Percentiles rank a stretch among this genome's conserved stretches.
phyloP scores from a whole-genome alignment of 2,113 vertebrate genomes.

The Lophotis ruficrista region DNA sequence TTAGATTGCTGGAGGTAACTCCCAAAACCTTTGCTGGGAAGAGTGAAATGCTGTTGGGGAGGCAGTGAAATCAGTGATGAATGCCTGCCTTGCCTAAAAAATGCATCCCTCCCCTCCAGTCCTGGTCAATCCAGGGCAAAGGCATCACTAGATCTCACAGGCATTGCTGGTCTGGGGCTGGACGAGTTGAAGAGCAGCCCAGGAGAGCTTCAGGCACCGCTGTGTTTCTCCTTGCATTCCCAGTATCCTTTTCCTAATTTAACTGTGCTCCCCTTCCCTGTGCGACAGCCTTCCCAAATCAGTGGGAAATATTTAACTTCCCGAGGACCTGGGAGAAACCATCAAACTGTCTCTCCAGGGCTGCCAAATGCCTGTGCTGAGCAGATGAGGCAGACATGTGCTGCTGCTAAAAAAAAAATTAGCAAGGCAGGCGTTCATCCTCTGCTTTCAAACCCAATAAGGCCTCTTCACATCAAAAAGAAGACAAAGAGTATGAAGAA shows the following conservation, averaged over 20 bases:
- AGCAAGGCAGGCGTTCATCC: background rate
- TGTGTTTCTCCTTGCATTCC: background rate
- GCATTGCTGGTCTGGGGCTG: fast-evolving
- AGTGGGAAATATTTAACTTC: background rate
- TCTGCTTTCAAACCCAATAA: background rate
- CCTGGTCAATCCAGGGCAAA: background rate
- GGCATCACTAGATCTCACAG: background rate
- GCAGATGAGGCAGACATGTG: background rate
- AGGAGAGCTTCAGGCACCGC: background rate
- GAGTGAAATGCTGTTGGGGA: background rate
- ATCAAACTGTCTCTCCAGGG: background rate
- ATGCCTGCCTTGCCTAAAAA: background rate
- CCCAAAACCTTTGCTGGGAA: background rate
- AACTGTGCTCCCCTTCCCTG: background rate
- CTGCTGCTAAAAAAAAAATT: background rate
- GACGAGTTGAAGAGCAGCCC: background rate
- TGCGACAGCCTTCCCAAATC: background rate
- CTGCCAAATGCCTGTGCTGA: background rate
- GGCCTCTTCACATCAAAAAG: background rate
- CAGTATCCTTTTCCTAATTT: background rate
- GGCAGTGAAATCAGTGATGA: background rate
- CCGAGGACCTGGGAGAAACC: background rate
- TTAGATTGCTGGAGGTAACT: background rate
- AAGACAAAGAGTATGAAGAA: background rate
- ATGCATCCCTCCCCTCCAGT: background rate